These are phyloP conservation scores for Lycodopsis pacificus DNA, from an alignment of 2,797 vertebrate genomes.

Conservation along the genomic window DNA sequence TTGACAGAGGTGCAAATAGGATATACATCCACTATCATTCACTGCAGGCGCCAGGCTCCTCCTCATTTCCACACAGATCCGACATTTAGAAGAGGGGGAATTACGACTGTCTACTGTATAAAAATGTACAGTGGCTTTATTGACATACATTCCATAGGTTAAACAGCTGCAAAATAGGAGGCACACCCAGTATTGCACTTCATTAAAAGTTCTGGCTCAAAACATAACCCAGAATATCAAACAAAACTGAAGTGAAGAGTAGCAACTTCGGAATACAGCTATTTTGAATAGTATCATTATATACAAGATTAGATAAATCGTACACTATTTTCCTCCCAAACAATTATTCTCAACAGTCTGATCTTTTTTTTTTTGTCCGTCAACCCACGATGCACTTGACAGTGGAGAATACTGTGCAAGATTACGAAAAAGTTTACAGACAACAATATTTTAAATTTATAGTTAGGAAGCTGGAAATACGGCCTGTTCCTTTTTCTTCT, in stretches of 20 bases:
- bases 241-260: constrained; percentile 98
- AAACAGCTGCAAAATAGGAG: constrained; percentile 99
- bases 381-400: constrained; percentile 91
- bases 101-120: constrained; percentile 92
- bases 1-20: constrained; percentile 70
- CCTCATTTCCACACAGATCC: constrained; percentile 73
- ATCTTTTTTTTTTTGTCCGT: constrained; percentile 82
- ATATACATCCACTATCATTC: constrained; percentile 73
- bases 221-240: constrained; percentile 99
- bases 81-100: constrained; percentile 79
- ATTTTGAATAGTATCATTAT: constrained; percentile 94
- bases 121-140: constrained; percentile 99
- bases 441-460: constrained; percentile 90
- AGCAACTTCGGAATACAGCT: constrained; percentile 93
- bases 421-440: constrained; percentile 98
- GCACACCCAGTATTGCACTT: constrained; percentile 99
- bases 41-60: constrained; percentile 74
- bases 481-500: constrained; percentile 73
- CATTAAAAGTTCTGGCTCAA: constrained; percentile 99
- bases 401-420: constrained; percentile 95
- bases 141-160: constrained; percentile 99
- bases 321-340: constrained; percentile 95
- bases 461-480: constrained; percentile 91
- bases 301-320: constrained; percentile 97
- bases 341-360: constrained; percentile 94